Evolutionary conservation across 2,888 invertebrate species (phyloP), one percentile per base, ranked within the genome.

Genomic region (Aradus depressus): DNA sequence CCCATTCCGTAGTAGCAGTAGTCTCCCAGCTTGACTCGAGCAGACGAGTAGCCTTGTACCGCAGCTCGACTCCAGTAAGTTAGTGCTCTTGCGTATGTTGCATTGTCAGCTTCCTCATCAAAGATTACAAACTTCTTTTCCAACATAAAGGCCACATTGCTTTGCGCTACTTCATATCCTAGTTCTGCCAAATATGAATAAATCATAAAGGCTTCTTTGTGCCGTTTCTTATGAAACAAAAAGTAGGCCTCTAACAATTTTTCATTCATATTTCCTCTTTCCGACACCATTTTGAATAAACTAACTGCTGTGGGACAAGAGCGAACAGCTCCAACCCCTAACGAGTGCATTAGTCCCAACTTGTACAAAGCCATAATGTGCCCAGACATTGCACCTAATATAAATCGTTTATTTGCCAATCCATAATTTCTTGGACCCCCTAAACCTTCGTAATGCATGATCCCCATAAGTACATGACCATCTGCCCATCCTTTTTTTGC

Each of bases 401-500:
- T 92, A 70, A 93, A 97, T 68, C 92, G 96, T 68, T 96, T 96
- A 63, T 93, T 84, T 0, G 97, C 97, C 65, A 86, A 73, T 69
- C 93, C 92, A 70, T 91, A 95, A 70, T 92, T 89, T 19, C 82
- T 78, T 45, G 80, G 75, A 0, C 90, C 86, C 18, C 91, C 90
- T 50, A 84, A 77, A n/a, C 91, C 92, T 66, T 81, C 88, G 63
- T 90, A 91, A 68, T 95, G 91, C 93, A 98, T 95, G 62, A 91
- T 89, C 37, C 96, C 98, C 2, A 99, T 73, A 64, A 96, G 92
- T 52, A 98, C 72, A 64, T 97, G 97, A 0, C 96, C 97, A 67
- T 98, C 98, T 0, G 93, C 93, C 91, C 95, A 96, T 49, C 96
- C 96, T 69, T 97, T 96, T 66, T 97, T 95, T 31, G 98, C 95